Conservation (phyloP, 2,113 vertebrate species). For the Martes martes region DNA sequence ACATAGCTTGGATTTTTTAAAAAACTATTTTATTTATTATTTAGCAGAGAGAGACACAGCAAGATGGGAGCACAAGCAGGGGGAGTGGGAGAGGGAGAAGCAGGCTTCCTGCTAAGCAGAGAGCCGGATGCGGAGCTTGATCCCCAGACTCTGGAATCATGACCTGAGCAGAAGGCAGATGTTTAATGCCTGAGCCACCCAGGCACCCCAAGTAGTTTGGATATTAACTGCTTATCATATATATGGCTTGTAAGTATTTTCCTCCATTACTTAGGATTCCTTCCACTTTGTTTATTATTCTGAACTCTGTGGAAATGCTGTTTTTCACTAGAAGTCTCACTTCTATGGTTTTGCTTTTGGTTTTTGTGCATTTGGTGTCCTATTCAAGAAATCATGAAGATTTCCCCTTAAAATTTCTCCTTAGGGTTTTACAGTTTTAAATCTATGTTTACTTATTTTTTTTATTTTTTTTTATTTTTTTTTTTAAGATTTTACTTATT, state of each 20-base stretch:
- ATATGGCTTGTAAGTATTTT: neutral
- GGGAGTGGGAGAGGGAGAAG: too few relatives aligned
- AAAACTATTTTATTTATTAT: too few relatives aligned
- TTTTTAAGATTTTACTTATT: too few relatives aligned
- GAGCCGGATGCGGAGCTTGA: too few relatives aligned
- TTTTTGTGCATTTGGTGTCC: neutral
- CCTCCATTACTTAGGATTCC: neutral
- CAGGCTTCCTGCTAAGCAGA: too few relatives aligned
- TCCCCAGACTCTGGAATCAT: too few relatives aligned
- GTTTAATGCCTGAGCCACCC: too few relatives aligned
- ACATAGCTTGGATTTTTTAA: neutral
- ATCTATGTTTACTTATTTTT: neutral
- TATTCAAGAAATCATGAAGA: neutral
- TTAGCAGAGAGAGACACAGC: too few relatives aligned
- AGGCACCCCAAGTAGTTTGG: neutral
- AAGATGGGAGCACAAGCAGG: too few relatives aligned
- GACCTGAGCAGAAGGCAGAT: too few relatives aligned
- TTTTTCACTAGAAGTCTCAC: neutral
- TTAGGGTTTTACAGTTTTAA: neutral
- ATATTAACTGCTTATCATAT: neutral
- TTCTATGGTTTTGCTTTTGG: neutral
- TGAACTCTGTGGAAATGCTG: neutral
- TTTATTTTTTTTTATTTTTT: too few relatives aligned
- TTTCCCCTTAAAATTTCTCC: neutral
- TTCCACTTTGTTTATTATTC: neutral